Conservation (phyloP, 2,113 vertebrate genomes). For the Elachura formosa region DNA sequence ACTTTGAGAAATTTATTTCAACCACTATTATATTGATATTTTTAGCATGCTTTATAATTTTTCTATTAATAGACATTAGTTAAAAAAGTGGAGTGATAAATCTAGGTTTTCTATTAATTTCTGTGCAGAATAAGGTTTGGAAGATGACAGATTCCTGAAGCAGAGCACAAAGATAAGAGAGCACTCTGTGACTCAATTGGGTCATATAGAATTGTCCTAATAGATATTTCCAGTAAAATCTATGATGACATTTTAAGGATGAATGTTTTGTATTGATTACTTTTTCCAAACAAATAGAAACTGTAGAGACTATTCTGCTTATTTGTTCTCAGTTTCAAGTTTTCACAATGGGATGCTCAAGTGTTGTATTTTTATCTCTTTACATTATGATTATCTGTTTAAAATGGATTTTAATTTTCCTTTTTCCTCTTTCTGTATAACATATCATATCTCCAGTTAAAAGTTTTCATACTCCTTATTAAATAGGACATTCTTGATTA, state of each 20-base stretch:
- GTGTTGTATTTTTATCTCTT: background rate
- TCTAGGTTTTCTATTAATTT: background rate
- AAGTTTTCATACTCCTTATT: background rate
- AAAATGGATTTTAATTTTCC: background rate
- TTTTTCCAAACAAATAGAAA: background rate
- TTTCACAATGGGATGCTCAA: background rate
- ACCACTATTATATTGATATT: background rate
- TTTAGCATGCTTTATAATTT: background rate
- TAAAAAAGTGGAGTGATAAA: background rate
- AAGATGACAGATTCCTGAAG: background rate
- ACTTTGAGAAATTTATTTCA: background rate
- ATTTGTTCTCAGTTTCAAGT: background rate
- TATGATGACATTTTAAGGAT: background rate
- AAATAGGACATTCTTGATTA: background rate
- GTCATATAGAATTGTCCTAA: background rate
- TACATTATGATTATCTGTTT: background rate
- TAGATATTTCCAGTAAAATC: background rate
- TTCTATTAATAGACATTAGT: background rate
- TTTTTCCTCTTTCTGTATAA: background rate
- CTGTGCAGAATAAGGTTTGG: background rate
- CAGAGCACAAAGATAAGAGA: background rate
- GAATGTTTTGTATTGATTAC: background rate
- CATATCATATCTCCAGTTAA: background rate
- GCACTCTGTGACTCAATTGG: background rate
- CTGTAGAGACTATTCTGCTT: background rate